Conservation (phyloP, 2,888 invertebrate genomes). For the Oligia latruncula region DNA sequence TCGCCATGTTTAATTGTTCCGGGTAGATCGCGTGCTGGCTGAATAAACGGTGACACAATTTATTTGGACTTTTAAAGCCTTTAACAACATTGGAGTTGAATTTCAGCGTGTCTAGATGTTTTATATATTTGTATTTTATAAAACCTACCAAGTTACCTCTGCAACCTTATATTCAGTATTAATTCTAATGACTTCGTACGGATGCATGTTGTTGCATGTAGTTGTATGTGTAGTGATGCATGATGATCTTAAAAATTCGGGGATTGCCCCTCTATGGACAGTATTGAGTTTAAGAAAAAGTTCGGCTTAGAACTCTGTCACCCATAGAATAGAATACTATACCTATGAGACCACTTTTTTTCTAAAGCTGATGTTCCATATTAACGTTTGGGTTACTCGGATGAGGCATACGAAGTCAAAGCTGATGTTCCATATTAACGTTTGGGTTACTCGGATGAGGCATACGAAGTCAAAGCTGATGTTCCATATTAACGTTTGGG, state of each 20-base stretch:
- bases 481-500: too few species aligned
- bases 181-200: not conserved
- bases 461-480: too few species aligned
- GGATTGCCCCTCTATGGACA: too few species aligned
- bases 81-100: not conserved
- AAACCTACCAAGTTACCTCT: not conserved
- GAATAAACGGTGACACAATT: constrained; percentile 19
- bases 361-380: not conserved
- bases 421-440: too few species aligned
- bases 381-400: not conserved
- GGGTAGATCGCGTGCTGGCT: constrained; percentile 28
- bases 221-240: too few species aligned
- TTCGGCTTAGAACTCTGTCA: not conserved
- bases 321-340: not conserved
- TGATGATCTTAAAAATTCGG: too few species aligned
- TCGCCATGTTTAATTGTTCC: constrained; percentile 30
- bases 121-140: not conserved
- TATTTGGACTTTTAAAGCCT: constrained; percentile 11
- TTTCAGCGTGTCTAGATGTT: not conserved
- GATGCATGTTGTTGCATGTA: not conserved
- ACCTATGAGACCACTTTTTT: not conserved
- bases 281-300: not conserved
- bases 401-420: not conserved
- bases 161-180: not conserved
- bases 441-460: too few species aligned